Evolutionary conservation across 2,888 invertebrate genomes (phyloP), one percentile per base, ranked within the genome.

Genomic region (Chrysotoxum bicinctum): DNA sequence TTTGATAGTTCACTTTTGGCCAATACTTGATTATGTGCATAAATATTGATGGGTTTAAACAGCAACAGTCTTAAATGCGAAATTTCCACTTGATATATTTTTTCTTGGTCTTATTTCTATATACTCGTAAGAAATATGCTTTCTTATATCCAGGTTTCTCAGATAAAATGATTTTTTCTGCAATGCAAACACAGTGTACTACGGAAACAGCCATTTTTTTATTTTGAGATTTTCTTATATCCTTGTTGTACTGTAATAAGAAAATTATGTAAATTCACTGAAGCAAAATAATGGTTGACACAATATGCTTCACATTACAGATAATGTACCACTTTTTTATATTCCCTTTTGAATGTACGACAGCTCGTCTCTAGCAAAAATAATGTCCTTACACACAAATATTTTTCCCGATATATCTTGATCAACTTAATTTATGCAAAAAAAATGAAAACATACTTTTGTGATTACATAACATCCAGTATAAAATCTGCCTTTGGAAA

Each of bases 381-480:
- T 23, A 16, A 30, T n/a, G 9, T 8, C 48, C 26, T 30, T 30
- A 45, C 48, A 58, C 12, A 30, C 8, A n/a, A 14, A n/a, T 3
- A 9, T 14, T 32, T 54, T 69, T 12, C 32, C 23, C 26, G 8
- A 14, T 26, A 52, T 74, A 52, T 62, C 69, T 72, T 64, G 75
- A 75, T 75, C 75, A 66, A 43, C 64, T 76, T 72, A 76, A 81
- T 81, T 81, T 76, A 81, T 81, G 69, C 76, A 66, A 70, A 70
- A 70, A 43, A 60, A 40, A 40, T 6, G 26, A 40, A 60, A 40
- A 37, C n/a, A 60, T 23, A 37, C 14, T 35, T 32, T 10, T 23
- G 35, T 64, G 70, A 70, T 76, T 81, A 40, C 16, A 45, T 64
- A 8, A n/a, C n/a, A n/a, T n/a, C n/a, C n/a, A n/a, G n/a, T n/a